Percentiles rank a stretch among this genome's conserved stretches.
phyloP scores from a whole-genome alignment of 2,113 vertebrate species.

The Corythoichthys haematopterus region DNA sequence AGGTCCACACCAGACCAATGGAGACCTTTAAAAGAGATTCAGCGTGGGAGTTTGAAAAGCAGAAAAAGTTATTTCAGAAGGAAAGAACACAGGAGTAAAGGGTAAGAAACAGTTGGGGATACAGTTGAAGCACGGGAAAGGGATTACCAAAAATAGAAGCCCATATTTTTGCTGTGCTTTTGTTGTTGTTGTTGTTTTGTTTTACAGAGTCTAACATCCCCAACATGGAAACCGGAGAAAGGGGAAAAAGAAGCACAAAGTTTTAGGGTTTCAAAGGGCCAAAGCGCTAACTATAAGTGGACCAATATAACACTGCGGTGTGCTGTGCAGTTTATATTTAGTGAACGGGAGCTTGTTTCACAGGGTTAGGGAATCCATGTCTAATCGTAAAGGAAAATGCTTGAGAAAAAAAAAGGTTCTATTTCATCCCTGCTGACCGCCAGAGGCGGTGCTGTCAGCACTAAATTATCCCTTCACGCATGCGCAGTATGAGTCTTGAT shows the following conservation, averaged over 20 bases:
- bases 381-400: neutral
- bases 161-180: neutral
- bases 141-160: slow-evolving; percentile 35
- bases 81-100: slow-evolving; percentile 43
- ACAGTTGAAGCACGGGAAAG: slow-evolving; percentile 31
- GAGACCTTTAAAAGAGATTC: slow-evolving; percentile 38
- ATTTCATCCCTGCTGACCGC: too few species aligned
- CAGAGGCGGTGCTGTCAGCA: too few species aligned
- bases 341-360: slow-evolving; percentile 15
- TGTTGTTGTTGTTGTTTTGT: slow-evolving; percentile 1
- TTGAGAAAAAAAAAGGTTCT: slow-evolving; percentile 1
- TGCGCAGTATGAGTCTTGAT: too few species aligned
- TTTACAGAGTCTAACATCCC: slow-evolving; percentile 19
- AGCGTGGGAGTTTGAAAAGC: slow-evolving; percentile 41
- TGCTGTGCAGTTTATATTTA: slow-evolving; percentile 28
- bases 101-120: slow-evolving; percentile 36
- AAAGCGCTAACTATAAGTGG: slow-evolving; percentile 48
- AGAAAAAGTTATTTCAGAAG: slow-evolving; percentile 49
- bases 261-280: slow-evolving; percentile 38
- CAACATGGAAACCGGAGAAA: slow-evolving; percentile 10
- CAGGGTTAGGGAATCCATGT: slow-evolving; percentile 13
- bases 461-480: too few species aligned
- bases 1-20: slow-evolving; percentile 46
- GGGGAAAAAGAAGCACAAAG: slow-evolving; percentile 21
- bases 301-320: slow-evolving; percentile 23